Evolutionary conservation across 2,888 invertebrate species (phyloP).

Genomic region (Sminthurinus aureus): DNA sequence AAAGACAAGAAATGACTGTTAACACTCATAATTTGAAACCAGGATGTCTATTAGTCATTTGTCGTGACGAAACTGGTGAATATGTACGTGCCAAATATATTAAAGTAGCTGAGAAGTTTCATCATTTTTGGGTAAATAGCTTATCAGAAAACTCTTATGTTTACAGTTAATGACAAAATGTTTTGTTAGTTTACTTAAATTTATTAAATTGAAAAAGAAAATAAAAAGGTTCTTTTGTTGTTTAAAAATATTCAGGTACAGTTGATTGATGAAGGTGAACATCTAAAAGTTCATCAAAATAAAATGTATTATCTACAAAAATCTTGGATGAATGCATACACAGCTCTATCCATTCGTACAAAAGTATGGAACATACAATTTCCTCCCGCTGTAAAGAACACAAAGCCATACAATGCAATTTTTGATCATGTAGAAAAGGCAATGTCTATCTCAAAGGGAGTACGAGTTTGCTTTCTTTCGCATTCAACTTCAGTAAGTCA

Average conservation of each 20-base stretch:
- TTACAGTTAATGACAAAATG: too few species aligned
- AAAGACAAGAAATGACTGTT: not conserved
- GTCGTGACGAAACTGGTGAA: constrained; percentile 9
- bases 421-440: too few species aligned
- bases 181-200: too few species aligned
- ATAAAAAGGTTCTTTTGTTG: not conserved
- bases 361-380: constrained; percentile 5
- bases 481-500: too few species aligned
- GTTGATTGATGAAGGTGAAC: constrained; percentile 33
- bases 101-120: constrained; percentile 7
- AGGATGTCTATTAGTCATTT: constrained; percentile 30
- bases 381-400: too few species aligned
- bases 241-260: constrained; percentile 21
- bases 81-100: constrained; percentile 21
- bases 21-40: constrained; percentile 3
- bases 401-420: not conserved
- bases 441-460: too few species aligned
- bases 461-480: too few species aligned
- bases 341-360: constrained; percentile 16
- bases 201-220: too few species aligned
- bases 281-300: constrained; percentile 13
- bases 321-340: constrained; percentile 18
- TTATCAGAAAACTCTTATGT: too few species aligned
- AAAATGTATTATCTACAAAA: constrained; percentile 29
- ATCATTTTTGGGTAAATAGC: constrained; percentile 20